Conservation (phyloP, 2,888 invertebrate species). For the Ptilodon capucinus region DNA sequence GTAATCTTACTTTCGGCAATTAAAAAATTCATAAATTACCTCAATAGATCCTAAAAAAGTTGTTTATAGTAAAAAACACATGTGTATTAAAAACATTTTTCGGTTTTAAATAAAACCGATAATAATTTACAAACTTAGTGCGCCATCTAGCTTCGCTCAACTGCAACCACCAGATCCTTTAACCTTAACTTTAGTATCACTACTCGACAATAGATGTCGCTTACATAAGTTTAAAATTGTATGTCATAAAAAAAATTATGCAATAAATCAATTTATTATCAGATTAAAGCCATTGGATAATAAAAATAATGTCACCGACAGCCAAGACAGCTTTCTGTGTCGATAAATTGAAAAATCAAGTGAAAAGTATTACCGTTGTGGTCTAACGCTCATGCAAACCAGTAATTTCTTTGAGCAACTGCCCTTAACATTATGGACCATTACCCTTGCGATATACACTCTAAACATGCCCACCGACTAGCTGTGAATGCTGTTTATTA, state of each 20-base stretch:
- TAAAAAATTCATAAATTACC: no score
- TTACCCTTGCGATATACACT: slow-evolving; percentile 29
- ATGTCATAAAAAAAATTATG: background rate
- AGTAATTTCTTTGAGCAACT: slow-evolving; percentile 47
- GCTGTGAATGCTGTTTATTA: slow-evolving; percentile 13
- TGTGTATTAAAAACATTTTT: background rate
- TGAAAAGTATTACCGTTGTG: slow-evolving; percentile 57
- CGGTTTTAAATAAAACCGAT: no score
- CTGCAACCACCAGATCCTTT: background rate
- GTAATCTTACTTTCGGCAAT: no score
- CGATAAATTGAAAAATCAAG: slow-evolving; percentile 55
- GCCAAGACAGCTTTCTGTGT: slow-evolving; percentile 7
- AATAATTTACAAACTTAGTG: no score
- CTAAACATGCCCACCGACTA: slow-evolving; percentile 11
- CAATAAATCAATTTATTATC: slow-evolving; percentile 8
- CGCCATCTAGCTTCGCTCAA: slow-evolving; percentile 23
- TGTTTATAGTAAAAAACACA: no score
- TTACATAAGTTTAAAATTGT: background rate
- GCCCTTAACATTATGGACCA: slow-evolving; percentile 56
- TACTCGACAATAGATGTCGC: slow-evolving; percentile 25
- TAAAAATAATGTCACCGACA: slow-evolving; percentile 13
- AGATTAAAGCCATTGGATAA: slow-evolving; percentile 24
- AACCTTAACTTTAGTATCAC: slow-evolving; percentile 4
- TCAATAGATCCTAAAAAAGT: no score
- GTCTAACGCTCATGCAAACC: slow-evolving; percentile 46